Evolutionary conservation across 2,113 vertebrate species (phyloP), one percentile per base, ranked within the genome.

Genomic region (Cairina moschata): DNA sequence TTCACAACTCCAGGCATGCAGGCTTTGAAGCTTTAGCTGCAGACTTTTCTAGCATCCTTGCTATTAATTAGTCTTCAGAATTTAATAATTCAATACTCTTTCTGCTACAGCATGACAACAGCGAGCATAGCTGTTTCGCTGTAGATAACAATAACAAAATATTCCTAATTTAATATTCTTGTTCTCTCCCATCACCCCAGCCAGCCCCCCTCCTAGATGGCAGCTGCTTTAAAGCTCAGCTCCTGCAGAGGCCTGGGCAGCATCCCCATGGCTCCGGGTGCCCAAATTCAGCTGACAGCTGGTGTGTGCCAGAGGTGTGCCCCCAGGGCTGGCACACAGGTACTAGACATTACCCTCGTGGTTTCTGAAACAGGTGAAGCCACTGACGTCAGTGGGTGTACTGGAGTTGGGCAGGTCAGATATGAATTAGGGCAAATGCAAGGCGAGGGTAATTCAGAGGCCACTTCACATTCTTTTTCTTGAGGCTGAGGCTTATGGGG

Each of bases 71-170:
- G 42, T 38, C 36, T 58, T 59, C 69, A 77, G 59, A 52, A 94
- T 90, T 93, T 86, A 95, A 87, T 92, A 79, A 83, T 85, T 93
- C 75, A 93, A 12, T 66, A 63, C 25, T 28, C 56, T 44, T 79
- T 82, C 62, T 17, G 65, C 77, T 66, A 6, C 77, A 77, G 34
- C 1, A 0, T 88, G 83, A 84, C 76, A 62, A 4, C 46, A 55
- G 77, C 0, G 0, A 92, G 38, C 0, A 3, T 77, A 52, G n/a
- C 69, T 67, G 83, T 65, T 93, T 55, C 48, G 8, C 5, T 76
- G 87, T 18, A 58, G 79, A 36, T 83, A 86, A 72, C 54, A 73
- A 46, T 22, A 50, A 65, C 34, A 59, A 84, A 65, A 69, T 78
- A 78, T 44, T 40, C 77, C 15, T 46, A 9, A 48, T 86, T 88